These are phyloP conservation scores for Okapia johnstoni DNA, from an alignment of 2,113 vertebrate species.

Conservation along the genomic window DNA sequence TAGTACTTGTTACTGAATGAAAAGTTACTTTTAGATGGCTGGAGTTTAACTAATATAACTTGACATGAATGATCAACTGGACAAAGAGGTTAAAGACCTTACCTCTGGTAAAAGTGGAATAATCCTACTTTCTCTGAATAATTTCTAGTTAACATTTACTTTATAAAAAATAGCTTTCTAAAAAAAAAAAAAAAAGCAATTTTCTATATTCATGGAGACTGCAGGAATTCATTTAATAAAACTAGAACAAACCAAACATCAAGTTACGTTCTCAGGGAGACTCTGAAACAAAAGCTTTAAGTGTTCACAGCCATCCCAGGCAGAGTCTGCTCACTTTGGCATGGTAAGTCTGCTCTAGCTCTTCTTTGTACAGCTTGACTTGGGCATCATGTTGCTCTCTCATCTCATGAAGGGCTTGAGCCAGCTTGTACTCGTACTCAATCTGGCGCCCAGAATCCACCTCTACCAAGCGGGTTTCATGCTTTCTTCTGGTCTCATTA, in stretches of 20 bases:
- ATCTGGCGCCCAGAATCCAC: constrained; percentile 86
- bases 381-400: constrained; percentile 88
- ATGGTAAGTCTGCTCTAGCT: constrained; percentile 86
- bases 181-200: neutral
- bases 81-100: neutral
- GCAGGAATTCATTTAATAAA: neutral
- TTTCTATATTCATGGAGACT: neutral
- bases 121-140: neutral
- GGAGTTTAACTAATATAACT: neutral
- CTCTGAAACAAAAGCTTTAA: fast-evolving
- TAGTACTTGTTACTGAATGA: neutral
- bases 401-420: constrained; percentile 87
- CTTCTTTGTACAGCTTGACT: constrained; percentile 87
- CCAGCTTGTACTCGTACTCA: constrained; percentile 89
- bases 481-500: constrained; percentile 85
- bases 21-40: neutral
- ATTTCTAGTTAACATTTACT: neutral
- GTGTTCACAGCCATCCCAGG: neutral
- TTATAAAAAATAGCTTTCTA: neutral
- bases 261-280: fast-evolving
- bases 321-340: constrained; percentile 81
- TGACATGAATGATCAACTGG: neutral
- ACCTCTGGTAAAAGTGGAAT: neutral
- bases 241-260: neutral
- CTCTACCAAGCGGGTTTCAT: constrained; percentile 85